Conservation (phyloP, 2,113 vertebrate species). For the Arothron firmamentum region DNA sequence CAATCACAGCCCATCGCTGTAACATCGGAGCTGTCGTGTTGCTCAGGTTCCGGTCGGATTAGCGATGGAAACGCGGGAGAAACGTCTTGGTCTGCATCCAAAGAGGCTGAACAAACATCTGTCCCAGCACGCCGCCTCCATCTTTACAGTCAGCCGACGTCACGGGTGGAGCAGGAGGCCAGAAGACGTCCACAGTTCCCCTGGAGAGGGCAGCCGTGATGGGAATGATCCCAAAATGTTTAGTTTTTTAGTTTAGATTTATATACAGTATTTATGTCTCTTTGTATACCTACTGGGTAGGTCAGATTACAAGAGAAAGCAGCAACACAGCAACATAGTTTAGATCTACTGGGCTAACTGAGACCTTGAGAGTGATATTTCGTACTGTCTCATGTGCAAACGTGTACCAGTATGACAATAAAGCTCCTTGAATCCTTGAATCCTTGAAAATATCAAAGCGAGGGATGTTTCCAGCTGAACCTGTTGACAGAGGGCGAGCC, state of each 20-base stretch:
- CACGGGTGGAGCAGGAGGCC: accelerated
- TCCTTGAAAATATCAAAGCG: conserved; percentile 40
- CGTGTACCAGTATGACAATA: no score
- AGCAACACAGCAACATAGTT: no score
- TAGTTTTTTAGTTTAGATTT: no score
- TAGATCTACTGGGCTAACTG: no score
- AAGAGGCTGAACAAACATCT: conserved; percentile 9
- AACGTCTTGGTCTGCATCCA: conserved; percentile 3
- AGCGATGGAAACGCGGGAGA: conserved; percentile 21
- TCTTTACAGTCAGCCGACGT: conserved; percentile 1
- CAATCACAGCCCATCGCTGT: conserved; percentile 4
- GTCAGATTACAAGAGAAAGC: no score
- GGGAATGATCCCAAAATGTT: conserved; percentile 22
- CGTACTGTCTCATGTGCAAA: no score
- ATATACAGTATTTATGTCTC: no score
- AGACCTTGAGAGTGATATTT: no score
- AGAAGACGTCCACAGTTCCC: neutral
- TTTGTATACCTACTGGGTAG: no score
- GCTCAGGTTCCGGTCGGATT: neutral
- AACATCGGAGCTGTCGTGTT: neutral
- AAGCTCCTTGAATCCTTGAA: no score
- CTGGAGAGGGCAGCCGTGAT: conserved; percentile 11
- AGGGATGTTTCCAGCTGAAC: conserved; percentile 20
- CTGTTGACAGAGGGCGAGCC: conserved; percentile 28
- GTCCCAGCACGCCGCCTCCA: neutral